Base-by-base conservation (phyloP, 2,888 invertebrate species). In the Nezara viridula region DNA sequence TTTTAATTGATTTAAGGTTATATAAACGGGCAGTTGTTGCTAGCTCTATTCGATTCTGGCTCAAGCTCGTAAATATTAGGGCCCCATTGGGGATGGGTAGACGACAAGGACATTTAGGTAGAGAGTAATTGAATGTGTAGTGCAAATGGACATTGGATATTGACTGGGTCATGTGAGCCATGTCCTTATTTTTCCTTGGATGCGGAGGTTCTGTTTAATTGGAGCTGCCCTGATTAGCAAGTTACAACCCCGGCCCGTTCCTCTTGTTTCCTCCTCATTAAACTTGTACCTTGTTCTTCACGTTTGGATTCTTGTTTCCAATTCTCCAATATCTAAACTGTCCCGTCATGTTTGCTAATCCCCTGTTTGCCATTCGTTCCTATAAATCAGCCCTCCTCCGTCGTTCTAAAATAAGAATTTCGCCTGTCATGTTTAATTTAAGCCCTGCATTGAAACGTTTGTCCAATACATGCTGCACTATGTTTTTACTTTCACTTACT, bases 261-360 rank as follows among this genome's bases (percentile, higher is more conserved):
- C 81, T 81, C 81, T 81, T 44, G 81, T 81, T n/a, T n/a, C n/a
- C 81, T 81, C 24, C 66, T 73, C 88, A 88, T 88, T 88, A 88
- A 88, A 88, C 88, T 55, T 88, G 60, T 55, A 47, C 27, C 49
- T 49, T 73, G 88, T 88, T 88, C 88, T 88, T 88, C 88, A 60
- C 52, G 37, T 52, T 73, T 44, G 40, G 32, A 60, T 73, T 88
- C 73, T 88, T 88, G 87, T 88, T 86, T 40, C 60, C 86, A 16
- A 44, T 81, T 44, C 81, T 37, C 66, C 44, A 44, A 81, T 81
- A 44, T 81, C 81, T 81, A 44, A 81, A 44, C 81, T 47, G 12
- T 81, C n/a, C 44, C 44, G 44, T 24, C 40, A n/a, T 81, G 81
- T 40, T 44, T 81, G 81, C n/a, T 81, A 81, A 81, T 81, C n/a